Evolutionary conservation across 2,113 vertebrate species (phyloP).

Genomic region (Dromas ardeola): DNA sequence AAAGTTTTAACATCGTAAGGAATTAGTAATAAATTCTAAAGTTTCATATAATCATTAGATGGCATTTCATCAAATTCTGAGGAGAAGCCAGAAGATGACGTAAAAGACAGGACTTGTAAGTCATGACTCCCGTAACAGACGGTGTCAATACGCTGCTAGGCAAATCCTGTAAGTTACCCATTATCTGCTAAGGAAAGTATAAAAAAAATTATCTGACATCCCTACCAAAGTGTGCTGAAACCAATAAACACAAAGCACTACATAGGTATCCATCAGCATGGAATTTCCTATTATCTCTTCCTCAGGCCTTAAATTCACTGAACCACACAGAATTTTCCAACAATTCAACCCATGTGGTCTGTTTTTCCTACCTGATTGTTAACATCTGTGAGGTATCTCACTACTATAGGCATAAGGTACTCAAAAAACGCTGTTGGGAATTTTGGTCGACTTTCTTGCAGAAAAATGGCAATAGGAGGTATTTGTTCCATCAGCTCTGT

Average conservation of each 20-base stretch:
- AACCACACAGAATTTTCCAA: neutral
- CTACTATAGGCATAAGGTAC: slow-evolving; percentile 86
- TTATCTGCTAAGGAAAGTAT: neutral
- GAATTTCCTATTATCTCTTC: neutral
- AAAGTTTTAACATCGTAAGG: neutral
- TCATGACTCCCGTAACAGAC: neutral
- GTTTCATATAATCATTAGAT: neutral
- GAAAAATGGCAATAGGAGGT: slow-evolving; percentile 87
- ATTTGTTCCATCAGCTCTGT: slow-evolving; percentile 92
- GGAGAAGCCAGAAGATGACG: neutral
- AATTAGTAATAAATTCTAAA: neutral
- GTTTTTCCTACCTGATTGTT: slow-evolving; percentile 84
- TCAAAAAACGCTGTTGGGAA: slow-evolving; percentile 86
- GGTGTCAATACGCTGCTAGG: neutral
- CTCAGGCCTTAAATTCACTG: neutral
- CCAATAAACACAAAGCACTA: neutral
- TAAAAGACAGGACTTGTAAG: neutral
- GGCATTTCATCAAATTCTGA: neutral
- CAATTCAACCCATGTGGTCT: neutral
- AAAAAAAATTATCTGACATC: neutral
- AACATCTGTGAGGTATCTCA: slow-evolving; percentile 85
- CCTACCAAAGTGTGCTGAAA: neutral
- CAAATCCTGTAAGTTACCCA: neutral
- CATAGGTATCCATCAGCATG: neutral
- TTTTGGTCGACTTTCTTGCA: slow-evolving; percentile 85